Evolutionary conservation across 2,797 vertebrate species (phyloP), one percentile per base, ranked within the genome.

Genomic region (Ataeniobius toweri): DNA sequence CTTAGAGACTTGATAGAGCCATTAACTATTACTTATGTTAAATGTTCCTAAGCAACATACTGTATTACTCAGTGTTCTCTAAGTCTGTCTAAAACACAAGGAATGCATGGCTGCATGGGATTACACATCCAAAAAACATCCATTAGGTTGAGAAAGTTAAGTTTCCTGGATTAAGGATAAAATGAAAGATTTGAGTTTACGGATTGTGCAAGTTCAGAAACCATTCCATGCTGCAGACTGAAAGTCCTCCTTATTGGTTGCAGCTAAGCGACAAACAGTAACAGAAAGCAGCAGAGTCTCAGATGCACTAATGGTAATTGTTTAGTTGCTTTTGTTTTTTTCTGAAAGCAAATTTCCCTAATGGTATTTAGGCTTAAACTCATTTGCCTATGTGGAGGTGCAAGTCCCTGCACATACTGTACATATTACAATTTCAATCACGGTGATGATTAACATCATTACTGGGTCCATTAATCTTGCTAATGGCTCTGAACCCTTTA

Each of bases 361-460:
- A 90, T 80, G 81, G 65, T 84, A 78, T 90, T 90, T 83, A 79
- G 89, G 88, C 91, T 93, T 90, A 92, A 92, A 90, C 92, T 91
- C 77, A 79, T 92, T 84, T 82, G 76, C 83, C 78, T 67, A 50
- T 74, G 74, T 72, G 73, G 71, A 58, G n/a, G 63, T 86, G 76
- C 71, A 18, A 0, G 51, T 24, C 65, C 36, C 50, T 76, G 82
- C 79, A 83, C 78, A 81, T 56, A 79, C 31, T 80, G 71, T 51
- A 85, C 80, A 81, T 85, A 89, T 92, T 91, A 81, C 89, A 90
- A 91, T 93, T 94, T 93, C 91, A 94, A 92, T 94, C 89, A 91
- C 73, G 82, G 77, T 87, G 83, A 85, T 92, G 91, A 95, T 95
- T 93, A 96, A 93, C 90, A 94, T 94, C 91, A 94, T 96, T 93